Evolutionary conservation across 2,797 vertebrate genomes (phyloP), one percentile per base, ranked within the genome.

Genomic region (Gymnoscopelus microlampas): DNA sequence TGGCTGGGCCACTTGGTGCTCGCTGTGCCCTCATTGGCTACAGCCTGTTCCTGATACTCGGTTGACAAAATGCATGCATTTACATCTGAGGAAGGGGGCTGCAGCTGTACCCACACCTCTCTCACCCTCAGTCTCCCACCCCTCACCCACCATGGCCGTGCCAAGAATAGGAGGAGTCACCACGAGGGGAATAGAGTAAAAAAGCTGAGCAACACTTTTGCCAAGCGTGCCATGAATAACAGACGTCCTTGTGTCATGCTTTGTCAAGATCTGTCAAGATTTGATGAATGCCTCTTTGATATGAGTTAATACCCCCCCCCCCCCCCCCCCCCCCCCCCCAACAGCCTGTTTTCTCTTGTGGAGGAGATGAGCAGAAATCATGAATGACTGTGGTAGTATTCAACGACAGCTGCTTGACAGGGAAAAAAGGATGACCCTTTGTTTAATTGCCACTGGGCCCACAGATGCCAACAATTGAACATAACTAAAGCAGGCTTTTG

Each of bases 1-100:
- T 92, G 92, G 91, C 74, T 78, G 76, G 68, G 71, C 79, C 89
- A 85, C 89, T 87, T 89, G 91, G 88, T 86, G 82, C 80, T 79
- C 84, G 81, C 85, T 85, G 60, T 63, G 5, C 65, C 68, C 86
- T 76, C 84, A 95, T 95, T 95, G 94, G 94, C 59, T 68, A 63
- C 66, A 55, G 66, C 39, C 39, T 15, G 62, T 80, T 49, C 74
- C 81, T 70, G 85, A 86, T 90, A 86, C 85, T 82, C 77, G 85
- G 82, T 90, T 90, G 89, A 80, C 82, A 86, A 91, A 92, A 91
- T 85, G 82, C 66, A 62, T 73, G 47, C 84, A 85, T 90, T 90
- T 89, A 90, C 89, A 85, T 90, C 78, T 78, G 84, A 87, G 91
- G 81, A 88, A 11, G 74, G 83, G 62, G 70, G 35, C 78, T 84